Conservation (phyloP, 1,140 invertebrate genomes). For the Diorhabda sublineata region DNA sequence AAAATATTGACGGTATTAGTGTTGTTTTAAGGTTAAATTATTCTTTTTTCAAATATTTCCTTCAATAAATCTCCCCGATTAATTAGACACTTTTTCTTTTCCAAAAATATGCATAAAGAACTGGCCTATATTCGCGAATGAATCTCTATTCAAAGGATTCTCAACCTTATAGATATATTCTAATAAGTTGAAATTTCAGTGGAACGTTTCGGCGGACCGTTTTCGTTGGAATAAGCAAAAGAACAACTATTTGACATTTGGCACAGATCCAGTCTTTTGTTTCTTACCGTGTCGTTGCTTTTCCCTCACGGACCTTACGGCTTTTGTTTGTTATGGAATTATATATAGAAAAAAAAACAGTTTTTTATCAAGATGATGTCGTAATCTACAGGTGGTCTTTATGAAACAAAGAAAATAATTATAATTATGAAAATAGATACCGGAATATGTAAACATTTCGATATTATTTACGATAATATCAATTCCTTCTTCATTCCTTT, state of each 20-base stretch:
- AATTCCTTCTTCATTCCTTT: too few relatives aligned
- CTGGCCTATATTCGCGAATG: too few relatives aligned
- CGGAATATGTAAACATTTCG: too few relatives aligned
- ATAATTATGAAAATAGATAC: not conserved
- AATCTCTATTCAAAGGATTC: too few relatives aligned
- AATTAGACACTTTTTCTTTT: too few relatives aligned
- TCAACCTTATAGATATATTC: too few relatives aligned
- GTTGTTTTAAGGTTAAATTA: too few relatives aligned
- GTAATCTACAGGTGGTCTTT: not conserved
- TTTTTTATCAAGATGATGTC: not conserved
- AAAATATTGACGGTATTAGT: too few relatives aligned
- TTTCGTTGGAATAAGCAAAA: slow-evolving; percentile 9
- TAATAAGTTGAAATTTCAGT: not conserved
- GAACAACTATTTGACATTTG: slow-evolving; percentile 17
- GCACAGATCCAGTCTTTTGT: slow-evolving; percentile 11
- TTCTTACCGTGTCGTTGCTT: not conserved
- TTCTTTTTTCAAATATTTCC: too few relatives aligned
- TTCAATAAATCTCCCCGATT: too few relatives aligned
- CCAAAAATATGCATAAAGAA: too few relatives aligned
- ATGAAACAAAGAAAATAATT: not conserved
- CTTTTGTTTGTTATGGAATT: slow-evolving; percentile 1
- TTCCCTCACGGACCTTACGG: not conserved
- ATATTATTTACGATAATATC: too few relatives aligned
- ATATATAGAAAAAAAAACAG: not conserved
- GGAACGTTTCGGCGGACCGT: not conserved